Evolutionary conservation across 2,888 invertebrate species (phyloP), one percentile per base, ranked within the genome.

Genomic region (Drosophila diplacantha): DNA sequence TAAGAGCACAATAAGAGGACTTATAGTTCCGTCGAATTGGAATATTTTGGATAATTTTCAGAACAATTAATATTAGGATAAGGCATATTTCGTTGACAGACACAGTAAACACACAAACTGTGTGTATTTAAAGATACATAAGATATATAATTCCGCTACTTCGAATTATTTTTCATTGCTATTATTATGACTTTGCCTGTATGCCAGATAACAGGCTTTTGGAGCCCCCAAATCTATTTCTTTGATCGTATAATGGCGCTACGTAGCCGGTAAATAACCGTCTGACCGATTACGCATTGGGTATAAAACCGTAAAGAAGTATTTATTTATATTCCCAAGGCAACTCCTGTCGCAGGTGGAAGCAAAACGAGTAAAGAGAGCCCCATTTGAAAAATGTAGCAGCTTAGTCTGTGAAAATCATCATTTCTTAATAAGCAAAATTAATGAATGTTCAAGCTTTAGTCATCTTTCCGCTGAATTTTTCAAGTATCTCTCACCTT

Each of bases 241-340:
- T 35, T 16, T 11, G 12, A 50, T 46, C 47, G 47, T 18, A 29
- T 53, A 43, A 26, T 34, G 53, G 32, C 34, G 16, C 24, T 53
- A 53, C 53, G 50, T 37, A 50, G 38, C 16, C 7, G 47, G 22
- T 12, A 37, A 50, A 16, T 29, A 9, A 7, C 32, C 20, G 34
- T 20, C 29, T 29, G 34, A 54, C 55, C 41, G 55, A 54, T 41
- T 34, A 34, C 18, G 24, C 24, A 41, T 41, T 41, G 24, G 24
- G 41, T 41, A n/a, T 41, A 16, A 11, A 24, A 24, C 18, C 16
- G 6, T 24, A 26, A 26, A 18, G 11, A 6, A 22, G 5, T 14
- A 52, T 29, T 11, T 11, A 29, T 11, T 4, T 11, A 11, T 11
- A 32, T n/a, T 26, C 39, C 34, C 52, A 53, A 53, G 44, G 52